Percentiles rank a stretch among this genome's conserved stretches.
Evolutionary conservation across 1,140 invertebrate genomes (phyloP).

Genomic region (Trialeurodes vaporariorum): DNA sequence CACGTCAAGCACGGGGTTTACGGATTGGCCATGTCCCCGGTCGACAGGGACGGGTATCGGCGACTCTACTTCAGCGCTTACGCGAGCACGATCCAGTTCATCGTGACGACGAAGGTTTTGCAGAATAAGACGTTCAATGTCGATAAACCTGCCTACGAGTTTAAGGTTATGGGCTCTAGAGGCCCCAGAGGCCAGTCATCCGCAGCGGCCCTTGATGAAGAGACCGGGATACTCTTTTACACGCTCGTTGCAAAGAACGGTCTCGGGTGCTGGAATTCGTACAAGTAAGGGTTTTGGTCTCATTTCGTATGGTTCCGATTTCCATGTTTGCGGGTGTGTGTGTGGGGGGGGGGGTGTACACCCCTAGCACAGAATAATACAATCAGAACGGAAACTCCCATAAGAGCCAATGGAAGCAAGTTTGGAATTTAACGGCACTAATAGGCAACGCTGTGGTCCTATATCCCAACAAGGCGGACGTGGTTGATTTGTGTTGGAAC

Average conservation of each 20-base stretch:
- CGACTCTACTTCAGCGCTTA: conserved; percentile 64
- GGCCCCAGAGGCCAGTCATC: conserved; percentile 57
- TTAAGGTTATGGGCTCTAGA: conserved; percentile 50
- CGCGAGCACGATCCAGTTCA: conserved; percentile 56
- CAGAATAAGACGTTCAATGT: conserved; percentile 45
- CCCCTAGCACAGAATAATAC: too few species aligned
- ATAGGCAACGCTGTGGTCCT: too few species aligned
- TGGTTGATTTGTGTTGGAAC: too few species aligned
- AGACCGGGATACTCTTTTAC: conserved; percentile 59
- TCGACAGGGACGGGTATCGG: conserved; percentile 46
- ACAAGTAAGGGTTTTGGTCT: too few species aligned
- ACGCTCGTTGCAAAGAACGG: conserved; percentile 61
- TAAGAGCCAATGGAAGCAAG: too few species aligned
- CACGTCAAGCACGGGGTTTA: conserved; percentile 61
- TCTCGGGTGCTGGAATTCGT: conserved; percentile 60
- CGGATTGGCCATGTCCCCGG: conserved; percentile 48
- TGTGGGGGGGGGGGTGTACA: too few species aligned
- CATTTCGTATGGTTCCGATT: too few species aligned
- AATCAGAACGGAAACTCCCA: too few species aligned
- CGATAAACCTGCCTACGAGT: conserved; percentile 44
- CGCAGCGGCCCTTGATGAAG: conserved; percentile 53
- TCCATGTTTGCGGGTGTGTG: too few species aligned
- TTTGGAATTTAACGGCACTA: too few species aligned
- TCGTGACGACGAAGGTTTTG: conserved; percentile 48
- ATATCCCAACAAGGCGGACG: too few species aligned